These are phyloP conservation scores for Halictus ligatus DNA, from an alignment of 2,888 invertebrate genomes.

Conservation along the genomic window DNA sequence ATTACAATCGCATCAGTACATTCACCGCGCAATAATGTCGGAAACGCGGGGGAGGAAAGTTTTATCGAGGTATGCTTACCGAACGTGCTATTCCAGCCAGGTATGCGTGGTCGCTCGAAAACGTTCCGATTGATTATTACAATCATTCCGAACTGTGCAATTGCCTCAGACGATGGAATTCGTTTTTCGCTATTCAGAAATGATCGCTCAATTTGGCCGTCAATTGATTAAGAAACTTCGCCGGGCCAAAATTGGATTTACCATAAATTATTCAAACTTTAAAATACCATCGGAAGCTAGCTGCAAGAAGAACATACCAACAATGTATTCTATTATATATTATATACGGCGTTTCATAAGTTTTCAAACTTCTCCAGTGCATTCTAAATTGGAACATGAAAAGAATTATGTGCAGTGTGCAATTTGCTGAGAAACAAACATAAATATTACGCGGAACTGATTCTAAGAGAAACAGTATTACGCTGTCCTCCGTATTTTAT, in stretches of 20 bases:
- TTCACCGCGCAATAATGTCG: slow-evolving; percentile 51
- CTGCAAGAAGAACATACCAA: not conserved
- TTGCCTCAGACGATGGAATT: not conserved
- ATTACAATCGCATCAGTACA: slow-evolving; percentile 54
- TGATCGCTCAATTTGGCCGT: not conserved
- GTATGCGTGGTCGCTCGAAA: slow-evolving; percentile 37
- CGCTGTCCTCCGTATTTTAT: too few species aligned
- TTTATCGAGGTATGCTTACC: slow-evolving; percentile 57
- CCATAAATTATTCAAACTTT: not conserved
- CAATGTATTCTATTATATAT: not conserved
- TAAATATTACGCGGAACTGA: not conserved
- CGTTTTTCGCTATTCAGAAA: not conserved
- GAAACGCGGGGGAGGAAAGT: slow-evolving; percentile 40
- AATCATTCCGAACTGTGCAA: slow-evolving; percentile 14
- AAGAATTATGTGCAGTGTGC: not conserved
- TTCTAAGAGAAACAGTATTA: too few species aligned
- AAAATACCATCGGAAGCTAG: not conserved
- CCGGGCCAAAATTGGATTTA: not conserved
- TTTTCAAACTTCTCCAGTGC: not conserved
- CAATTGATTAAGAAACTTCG: not conserved
- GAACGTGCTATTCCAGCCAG: slow-evolving; percentile 54
- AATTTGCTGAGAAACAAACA: not conserved
- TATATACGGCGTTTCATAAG: not conserved
- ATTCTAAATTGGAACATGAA: not conserved
- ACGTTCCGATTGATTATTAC: slow-evolving; percentile 42